A percentile compares a stretch with the other conserved stretches of the same genome.
Evolutionary conservation across 1,140 invertebrate genomes (phyloP).

Genomic region (Cotesia vestalis): DNA sequence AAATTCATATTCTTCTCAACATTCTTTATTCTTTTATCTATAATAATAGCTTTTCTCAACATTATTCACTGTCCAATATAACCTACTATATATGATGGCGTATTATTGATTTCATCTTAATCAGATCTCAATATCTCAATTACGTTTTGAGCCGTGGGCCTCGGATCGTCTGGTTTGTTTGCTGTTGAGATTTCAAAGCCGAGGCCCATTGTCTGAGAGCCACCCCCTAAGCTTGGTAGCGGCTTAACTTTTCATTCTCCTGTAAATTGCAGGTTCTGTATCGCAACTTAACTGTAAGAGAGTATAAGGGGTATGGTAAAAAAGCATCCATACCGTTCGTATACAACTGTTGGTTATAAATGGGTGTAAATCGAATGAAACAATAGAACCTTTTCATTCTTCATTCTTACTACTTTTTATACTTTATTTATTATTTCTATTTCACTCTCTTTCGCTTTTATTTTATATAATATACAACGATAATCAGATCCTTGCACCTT

Average conservation of each 20-base stretch:
- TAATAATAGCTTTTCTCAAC: constrained; percentile 23
- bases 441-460: constrained; percentile 6
- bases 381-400: constrained; percentile 28
- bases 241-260: constrained; percentile 46
- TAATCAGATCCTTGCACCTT: constrained; percentile 37
- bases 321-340: constrained; percentile 17
- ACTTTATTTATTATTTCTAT: not conserved
- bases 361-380: constrained; percentile 41
- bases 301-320: not conserved
- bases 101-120: constrained; percentile 55
- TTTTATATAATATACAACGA: constrained; percentile 33
- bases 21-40: constrained; percentile 27
- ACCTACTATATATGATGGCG: constrained; percentile 23
- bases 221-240: constrained; percentile 37
- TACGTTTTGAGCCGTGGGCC: constrained; percentile 55
- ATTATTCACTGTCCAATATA: constrained; percentile 26
- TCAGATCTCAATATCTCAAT: constrained; percentile 58
- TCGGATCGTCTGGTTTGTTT: constrained; percentile 37
- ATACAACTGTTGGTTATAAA: not conserved
- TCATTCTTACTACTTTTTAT: not conserved
- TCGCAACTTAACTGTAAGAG: constrained; percentile 19
- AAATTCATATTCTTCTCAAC: constrained; percentile 17
- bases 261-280: constrained; percentile 42
- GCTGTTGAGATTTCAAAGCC: constrained; percentile 42
- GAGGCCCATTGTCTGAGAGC: constrained; percentile 41